Evolutionary conservation across 2,113 vertebrate species (phyloP), one percentile per base, ranked within the genome.

Genomic region (Athene cunicularia): DNA sequence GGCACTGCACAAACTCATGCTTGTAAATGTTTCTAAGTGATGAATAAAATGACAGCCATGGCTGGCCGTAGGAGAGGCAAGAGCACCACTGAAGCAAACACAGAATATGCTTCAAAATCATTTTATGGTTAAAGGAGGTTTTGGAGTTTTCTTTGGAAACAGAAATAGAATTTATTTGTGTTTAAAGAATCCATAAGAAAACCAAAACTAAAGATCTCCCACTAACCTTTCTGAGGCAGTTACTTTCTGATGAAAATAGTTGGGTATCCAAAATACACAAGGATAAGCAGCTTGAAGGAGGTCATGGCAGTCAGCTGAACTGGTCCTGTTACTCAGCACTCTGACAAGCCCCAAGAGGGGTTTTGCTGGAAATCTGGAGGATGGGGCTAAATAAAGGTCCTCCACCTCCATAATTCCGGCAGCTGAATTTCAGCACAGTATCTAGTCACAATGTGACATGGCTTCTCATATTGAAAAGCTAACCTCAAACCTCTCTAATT

Each of bases 381-480:
- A 90, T 91, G 3, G 14, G 90, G 94, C 96, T 97, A 97, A 97
- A 97, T 96, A 96, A 95, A 98, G 95, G 91, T 91, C 88, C 95
- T 60, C 81, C 74, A 94, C 95, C 93, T 97, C 97, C 95, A 50
- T 88, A 75, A 72, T 83, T 89, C 73, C 43, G 89, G 94, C 97
- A 95, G 88, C 47, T 96, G 84, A 81, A 73, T 93, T 96, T 95
- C 95, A 96, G 93, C 96, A 72, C 49, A 20, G 86, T 71, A 94
- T 97, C 95, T 92, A 94, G 96, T 97, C 93, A 86, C 93, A 90
- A 63, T 8, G 91, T 92, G 93, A 91, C 92, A 96, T 10, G 68
- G 96, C 50, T 87, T 23, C 88, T 93, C 66, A 26, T 43, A 37
- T 39, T 56, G 94, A 80, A 56, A 49, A 66, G 92, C 62, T 27